phyloP scores from a whole-genome alignment of 2,113 vertebrate genomes.

The Spea bombifrons region DNA sequence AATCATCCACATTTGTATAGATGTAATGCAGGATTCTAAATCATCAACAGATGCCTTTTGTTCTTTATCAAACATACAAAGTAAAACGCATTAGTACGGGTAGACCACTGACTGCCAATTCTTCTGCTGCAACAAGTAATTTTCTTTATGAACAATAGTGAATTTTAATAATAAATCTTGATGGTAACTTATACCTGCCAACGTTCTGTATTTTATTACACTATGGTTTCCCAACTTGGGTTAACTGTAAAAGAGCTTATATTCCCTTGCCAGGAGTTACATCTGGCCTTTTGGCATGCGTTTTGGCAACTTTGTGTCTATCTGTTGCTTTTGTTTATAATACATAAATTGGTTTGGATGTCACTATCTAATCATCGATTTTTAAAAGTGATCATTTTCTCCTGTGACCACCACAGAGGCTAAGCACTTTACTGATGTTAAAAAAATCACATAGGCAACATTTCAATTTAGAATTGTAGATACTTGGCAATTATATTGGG shows the following conservation, averaged over 20 bases:
- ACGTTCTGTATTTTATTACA: slow-evolving; percentile 38
- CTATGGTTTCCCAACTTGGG: slow-evolving; percentile 18
- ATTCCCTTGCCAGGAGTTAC: slow-evolving; percentile 20
- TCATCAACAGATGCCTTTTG: slow-evolving; percentile 41
- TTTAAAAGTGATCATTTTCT: slow-evolving; percentile 11
- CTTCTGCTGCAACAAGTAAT: slow-evolving; percentile 12
- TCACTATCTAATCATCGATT: slow-evolving; percentile 20
- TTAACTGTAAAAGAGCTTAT: slow-evolving; percentile 28
- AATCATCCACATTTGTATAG: slow-evolving; percentile 18
- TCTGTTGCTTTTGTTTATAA: slow-evolving; percentile 20
- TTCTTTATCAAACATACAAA: slow-evolving; percentile 31
- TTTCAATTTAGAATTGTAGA: too few species aligned
- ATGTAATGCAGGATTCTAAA: slow-evolving; percentile 11
- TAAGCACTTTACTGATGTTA: background rate
- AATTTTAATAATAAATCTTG: slow-evolving; percentile 42
- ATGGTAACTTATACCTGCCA: slow-evolving; percentile 37
- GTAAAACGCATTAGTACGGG: slow-evolving; percentile 20
- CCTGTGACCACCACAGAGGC: background rate
- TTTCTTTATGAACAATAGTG: slow-evolving; percentile 37
- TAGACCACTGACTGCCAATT: background rate
- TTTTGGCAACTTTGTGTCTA: slow-evolving; percentile 5
- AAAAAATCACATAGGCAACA: too few species aligned
- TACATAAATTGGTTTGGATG: slow-evolving; percentile 23
- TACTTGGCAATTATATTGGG: too few species aligned
- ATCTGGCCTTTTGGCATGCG: slow-evolving; percentile 27